Conservation (phyloP, 2,797 vertebrate species). For the Acridotheres tristis region DNA sequence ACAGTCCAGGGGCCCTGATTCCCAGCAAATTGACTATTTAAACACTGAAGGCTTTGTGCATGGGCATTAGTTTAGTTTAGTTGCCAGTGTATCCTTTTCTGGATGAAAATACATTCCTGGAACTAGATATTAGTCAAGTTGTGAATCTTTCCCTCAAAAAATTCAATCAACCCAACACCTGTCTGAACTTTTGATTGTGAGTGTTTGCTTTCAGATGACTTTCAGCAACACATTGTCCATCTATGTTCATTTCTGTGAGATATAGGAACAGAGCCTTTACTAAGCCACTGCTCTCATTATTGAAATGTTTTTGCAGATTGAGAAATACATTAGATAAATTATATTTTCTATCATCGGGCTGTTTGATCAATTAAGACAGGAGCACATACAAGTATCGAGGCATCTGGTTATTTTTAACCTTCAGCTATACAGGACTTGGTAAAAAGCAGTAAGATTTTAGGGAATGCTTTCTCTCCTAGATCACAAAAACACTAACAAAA, state of each 20-base stretch:
- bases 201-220: not conserved
- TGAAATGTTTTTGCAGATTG: not conserved
- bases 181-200: not conserved
- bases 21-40: not conserved
- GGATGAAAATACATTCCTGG: not conserved
- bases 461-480: not conserved
- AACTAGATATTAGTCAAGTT: not conserved
- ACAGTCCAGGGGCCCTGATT: not conserved
- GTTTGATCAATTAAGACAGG: not conserved
- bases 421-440: not conserved
- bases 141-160: not conserved
- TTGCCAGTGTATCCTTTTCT: not conserved
- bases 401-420: not conserved
- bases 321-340: slow-evolving; percentile 1
- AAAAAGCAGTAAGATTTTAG: not conserved
- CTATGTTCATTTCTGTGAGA: not conserved
- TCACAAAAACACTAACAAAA: not conserved
- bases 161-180: not conserved
- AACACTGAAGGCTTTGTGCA: not conserved
- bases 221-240: not conserved
- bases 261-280: not conserved
- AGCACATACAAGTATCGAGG: not conserved
- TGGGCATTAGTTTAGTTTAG: not conserved
- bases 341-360: not conserved
- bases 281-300: not conserved